Base-by-base conservation (phyloP, 37 sponge, comb jelly and placozoan genomes). In the Cliona cf. orientalis region DNA sequence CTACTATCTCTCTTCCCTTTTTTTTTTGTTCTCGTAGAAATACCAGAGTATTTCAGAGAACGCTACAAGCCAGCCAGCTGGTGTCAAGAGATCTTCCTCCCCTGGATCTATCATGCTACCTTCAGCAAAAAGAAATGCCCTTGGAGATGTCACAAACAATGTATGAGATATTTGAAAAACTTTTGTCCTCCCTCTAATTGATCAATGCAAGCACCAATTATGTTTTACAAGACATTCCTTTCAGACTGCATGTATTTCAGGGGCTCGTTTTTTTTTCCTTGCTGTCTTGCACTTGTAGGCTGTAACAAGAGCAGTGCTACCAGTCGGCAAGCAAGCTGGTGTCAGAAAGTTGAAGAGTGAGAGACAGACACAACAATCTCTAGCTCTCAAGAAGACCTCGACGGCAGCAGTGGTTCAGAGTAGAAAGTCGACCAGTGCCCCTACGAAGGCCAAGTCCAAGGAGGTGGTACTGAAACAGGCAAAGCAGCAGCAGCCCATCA, bases 131-230 rank as follows among this genome's bases (percentile, higher is more conserved):
- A 75, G 92, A 67, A 82, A 68, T 23, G 78, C 87, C 21, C 61
- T 91, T 6, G 92, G 78, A n/a, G 81, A 91, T 61, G 74, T 91
- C 41, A 91, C 87, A 33, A 91, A 91, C 43, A 65, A 46, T 21
- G 61, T 58, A 26, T 41, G 76, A 25, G 35, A 5, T 7, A 62
- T n/a, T 25, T 62, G 21, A 7, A 25, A 62, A 11, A 25, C 63
- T 7, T 23, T 23, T 62, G 63, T 25, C 6, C 23, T 29, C 33
- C n/a, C 3, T 34, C 34, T 17, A 11, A 11, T 67, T 11, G 3
- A 7, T 7, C 23, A 32, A 37, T 36, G 7, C 7, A 11, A 37
- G 37, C 68, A 37, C 68, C 37, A 32, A n/a, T n/a, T 41, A 23
- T 9, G 40, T 9, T 67, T 6, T 7, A 7, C 9, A 6, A 32